These are phyloP conservation scores for Tryphoninae sp. DNA, from an alignment of 2,888 invertebrate species.

Conservation along the genomic window DNA sequence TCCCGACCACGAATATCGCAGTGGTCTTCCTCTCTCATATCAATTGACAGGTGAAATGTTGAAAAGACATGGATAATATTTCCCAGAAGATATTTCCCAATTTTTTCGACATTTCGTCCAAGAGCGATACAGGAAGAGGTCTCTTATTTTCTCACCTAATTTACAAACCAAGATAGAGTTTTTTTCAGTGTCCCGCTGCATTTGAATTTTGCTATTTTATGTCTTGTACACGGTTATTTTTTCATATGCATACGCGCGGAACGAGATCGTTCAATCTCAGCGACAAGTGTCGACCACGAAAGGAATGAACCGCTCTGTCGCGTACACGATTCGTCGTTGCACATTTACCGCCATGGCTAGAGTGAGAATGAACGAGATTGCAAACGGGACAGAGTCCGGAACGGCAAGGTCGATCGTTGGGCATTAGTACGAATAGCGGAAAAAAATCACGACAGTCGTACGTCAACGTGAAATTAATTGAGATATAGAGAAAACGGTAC, in stretches of 20 bases:
- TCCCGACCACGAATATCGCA: too few species aligned
- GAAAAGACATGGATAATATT: too few species aligned
- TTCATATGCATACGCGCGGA: constrained; percentile 55
- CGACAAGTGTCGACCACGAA: constrained; percentile 63
- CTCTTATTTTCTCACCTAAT: constrained; percentile 41
- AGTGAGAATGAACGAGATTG: constrained; percentile 38
- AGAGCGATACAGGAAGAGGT: too few species aligned
- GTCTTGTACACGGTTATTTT: constrained; percentile 17
- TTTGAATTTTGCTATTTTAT: constrained; percentile 7
- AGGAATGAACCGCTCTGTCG: constrained; percentile 66
- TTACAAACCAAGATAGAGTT: constrained; percentile 12
- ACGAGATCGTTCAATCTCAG: constrained; percentile 64
- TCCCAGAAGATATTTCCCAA: not conserved
- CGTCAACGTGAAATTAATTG: constrained; percentile 63
- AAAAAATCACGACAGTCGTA: constrained; percentile 54
- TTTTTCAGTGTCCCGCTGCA: not conserved
- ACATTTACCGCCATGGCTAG: constrained; percentile 23
- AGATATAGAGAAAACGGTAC: constrained; percentile 22
- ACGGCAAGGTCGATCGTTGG: constrained; percentile 45
- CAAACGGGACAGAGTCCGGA: constrained; percentile 3
- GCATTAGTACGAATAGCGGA: constrained; percentile 59
- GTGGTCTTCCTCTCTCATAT: too few species aligned
- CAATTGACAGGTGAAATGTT: too few species aligned
- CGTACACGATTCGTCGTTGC: constrained; percentile 43
- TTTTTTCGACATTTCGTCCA: too few species aligned